phyloP scores from a whole-genome alignment of 1,140 invertebrate species.

The Eupristina koningsbergeri region DNA sequence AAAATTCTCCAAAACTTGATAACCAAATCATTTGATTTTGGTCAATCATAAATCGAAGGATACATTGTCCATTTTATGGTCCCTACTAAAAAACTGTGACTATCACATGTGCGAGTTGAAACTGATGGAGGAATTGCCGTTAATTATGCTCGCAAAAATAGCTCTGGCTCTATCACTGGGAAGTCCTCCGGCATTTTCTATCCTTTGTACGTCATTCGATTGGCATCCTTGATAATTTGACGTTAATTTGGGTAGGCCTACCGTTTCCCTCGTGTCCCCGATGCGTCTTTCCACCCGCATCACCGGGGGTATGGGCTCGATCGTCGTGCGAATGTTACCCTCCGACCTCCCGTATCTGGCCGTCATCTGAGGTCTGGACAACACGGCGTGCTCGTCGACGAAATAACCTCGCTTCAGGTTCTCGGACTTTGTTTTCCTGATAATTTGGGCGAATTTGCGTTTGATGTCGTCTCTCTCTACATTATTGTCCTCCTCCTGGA shows the following conservation, averaged over 20 bases:
- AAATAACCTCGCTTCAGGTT: slow-evolving; percentile 55
- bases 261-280: slow-evolving; percentile 1
- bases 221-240: background rate
- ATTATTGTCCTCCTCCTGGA: background rate
- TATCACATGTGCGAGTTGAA: background rate
- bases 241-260: background rate
- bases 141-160: slow-evolving; percentile 65
- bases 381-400: slow-evolving; percentile 40
- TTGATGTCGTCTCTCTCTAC: slow-evolving; percentile 53
- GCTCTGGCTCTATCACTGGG: slow-evolving; percentile 61
- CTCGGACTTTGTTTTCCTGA: slow-evolving; percentile 68
- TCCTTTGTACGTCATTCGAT: background rate
- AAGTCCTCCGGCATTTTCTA: background rate
- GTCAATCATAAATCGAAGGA: background rate
- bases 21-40: background rate
- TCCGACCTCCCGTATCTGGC: slow-evolving; percentile 61
- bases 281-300: slow-evolving; percentile 7
- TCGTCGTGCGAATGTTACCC: slow-evolving; percentile 55
- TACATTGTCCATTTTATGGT: background rate
- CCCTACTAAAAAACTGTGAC: background rate
- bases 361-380: slow-evolving; percentile 28
- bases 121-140: slow-evolving; percentile 50
- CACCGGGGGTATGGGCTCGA: background rate
- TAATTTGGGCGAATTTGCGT: slow-evolving; percentile 56
- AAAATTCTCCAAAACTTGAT: background rate